phyloP scores from a whole-genome alignment of 2,797 vertebrate species.

The Coregonus suidteri region DNA sequence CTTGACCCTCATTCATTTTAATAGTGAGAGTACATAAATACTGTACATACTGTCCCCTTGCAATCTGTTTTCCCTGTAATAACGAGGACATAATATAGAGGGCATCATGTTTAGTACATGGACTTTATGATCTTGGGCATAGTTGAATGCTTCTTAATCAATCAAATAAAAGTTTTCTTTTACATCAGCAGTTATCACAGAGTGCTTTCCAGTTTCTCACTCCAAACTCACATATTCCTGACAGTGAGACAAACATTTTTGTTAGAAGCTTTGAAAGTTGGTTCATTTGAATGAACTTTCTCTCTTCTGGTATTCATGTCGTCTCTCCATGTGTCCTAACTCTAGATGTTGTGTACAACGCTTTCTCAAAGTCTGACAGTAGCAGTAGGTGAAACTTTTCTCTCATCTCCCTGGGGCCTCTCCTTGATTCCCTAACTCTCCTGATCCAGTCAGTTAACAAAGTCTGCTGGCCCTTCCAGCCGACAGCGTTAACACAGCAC shows the following conservation, averaged over 20 bases:
- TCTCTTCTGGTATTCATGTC: not conserved
- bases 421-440: conserved; percentile 41
- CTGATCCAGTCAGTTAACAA: conserved; percentile 51
- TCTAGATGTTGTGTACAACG: not conserved
- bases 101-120: too few species aligned
- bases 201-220: not conserved
- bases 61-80: not conserved
- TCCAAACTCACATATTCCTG: not conserved
- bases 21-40: not conserved
- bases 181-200: too few species aligned
- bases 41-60: not conserved
- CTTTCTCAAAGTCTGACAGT: conserved; percentile 42
- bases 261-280: not conserved
- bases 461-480: conserved; percentile 44
- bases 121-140: too few species aligned
- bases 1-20: not conserved
- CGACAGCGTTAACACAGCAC: conserved; percentile 11
- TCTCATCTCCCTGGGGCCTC: conserved; percentile 49
- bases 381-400: conserved; percentile 47
- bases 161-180: not conserved
- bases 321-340: not conserved
- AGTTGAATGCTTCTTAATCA: not conserved
- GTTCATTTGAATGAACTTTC: not conserved
- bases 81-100: not conserved
- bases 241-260: not conserved